A percentile compares a stretch with the other conserved stretches of the same genome.
phyloP scores from a whole-genome alignment of 2,888 invertebrate genomes.

The Nomada goodeniana region DNA sequence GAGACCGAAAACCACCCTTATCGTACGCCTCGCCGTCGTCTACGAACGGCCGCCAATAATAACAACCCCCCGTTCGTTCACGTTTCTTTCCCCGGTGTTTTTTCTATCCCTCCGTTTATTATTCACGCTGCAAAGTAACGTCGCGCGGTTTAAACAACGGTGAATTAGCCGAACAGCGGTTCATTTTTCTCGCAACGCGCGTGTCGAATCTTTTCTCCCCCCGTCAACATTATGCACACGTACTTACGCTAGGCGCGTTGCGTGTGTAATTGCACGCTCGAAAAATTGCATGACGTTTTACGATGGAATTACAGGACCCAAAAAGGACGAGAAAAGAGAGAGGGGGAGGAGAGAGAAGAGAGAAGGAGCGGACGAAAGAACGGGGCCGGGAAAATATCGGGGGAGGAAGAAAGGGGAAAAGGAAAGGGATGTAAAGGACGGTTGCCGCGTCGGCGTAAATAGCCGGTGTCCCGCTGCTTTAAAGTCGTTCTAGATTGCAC shows the following conservation, averaged over 20 bases:
- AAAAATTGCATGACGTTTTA: slow-evolving; percentile 52
- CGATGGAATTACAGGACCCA: slow-evolving; percentile 27
- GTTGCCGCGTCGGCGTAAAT: slow-evolving; percentile 43
- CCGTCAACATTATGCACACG: slow-evolving; percentile 29
- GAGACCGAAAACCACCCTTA: too few relatives aligned
- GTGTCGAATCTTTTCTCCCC: slow-evolving; percentile 25
- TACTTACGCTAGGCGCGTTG: slow-evolving; percentile 9
- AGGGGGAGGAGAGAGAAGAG: neutral
- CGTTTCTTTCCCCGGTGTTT: neutral
- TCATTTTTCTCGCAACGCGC: slow-evolving; percentile 28
- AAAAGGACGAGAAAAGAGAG: neutral
- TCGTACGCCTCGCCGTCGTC: too few relatives aligned
- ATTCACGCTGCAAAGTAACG: neutral
- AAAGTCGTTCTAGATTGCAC: slow-evolving; percentile 62
- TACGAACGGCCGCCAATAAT: neutral
- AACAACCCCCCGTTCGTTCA: neutral
- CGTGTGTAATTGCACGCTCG: slow-evolving; percentile 44
- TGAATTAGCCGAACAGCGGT: slow-evolving; percentile 17
- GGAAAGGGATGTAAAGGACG: neutral
- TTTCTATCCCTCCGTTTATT: neutral
- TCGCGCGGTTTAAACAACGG: slow-evolving; percentile 25
- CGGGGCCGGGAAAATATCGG: neutral
- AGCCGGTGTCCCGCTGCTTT: slow-evolving; percentile 45
- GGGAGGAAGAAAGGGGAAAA: neutral
- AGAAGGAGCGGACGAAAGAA: neutral